Percentiles rank a stretch among this genome's conserved stretches.
These are phyloP conservation scores for Agrotis exclamationis DNA, from an alignment of 2,888 invertebrate species.

Conservation along the genomic window DNA sequence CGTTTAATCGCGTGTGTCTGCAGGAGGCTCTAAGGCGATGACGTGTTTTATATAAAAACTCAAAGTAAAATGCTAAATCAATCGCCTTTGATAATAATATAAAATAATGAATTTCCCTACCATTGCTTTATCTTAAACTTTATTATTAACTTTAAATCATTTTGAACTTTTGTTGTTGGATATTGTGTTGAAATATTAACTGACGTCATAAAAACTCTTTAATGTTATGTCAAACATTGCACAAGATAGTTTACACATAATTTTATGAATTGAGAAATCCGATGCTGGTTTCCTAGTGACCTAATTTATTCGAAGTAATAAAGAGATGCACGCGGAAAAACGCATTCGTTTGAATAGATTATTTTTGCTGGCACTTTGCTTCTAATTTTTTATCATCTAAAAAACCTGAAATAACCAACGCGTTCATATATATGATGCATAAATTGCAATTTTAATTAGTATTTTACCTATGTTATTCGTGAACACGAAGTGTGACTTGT, in stretches of 20 bases:
- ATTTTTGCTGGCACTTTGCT: not conserved
- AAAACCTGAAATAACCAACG: not conserved
- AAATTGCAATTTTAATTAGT: constrained; percentile 3
- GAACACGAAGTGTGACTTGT: too few species aligned
- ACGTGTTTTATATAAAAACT: not conserved
- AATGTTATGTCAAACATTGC: constrained; percentile 10
- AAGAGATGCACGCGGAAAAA: not conserved
- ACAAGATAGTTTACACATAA: constrained; percentile 2
- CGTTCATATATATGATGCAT: not conserved
- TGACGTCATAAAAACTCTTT: not conserved
- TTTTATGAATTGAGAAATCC: constrained; percentile 11
- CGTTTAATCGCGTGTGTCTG: too few species aligned
- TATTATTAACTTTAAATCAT: not conserved
- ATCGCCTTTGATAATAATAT: not conserved
- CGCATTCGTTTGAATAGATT: too few species aligned
- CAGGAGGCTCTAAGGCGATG: too few species aligned
- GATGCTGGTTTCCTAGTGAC: not conserved
- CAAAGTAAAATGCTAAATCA: constrained; percentile 1
- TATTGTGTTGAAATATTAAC: constrained; percentile 18
- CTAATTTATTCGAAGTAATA: not conserved
- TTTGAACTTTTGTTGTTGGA: not conserved
- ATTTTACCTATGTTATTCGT: too few species aligned
- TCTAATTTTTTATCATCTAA: not conserved
- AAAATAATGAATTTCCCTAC: not conserved
- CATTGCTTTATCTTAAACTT: not conserved